Percentiles rank a stretch among this genome's conserved stretches.
Conservation (phyloP, 2,113 vertebrate genomes). For the Bathybates hornii region DNA sequence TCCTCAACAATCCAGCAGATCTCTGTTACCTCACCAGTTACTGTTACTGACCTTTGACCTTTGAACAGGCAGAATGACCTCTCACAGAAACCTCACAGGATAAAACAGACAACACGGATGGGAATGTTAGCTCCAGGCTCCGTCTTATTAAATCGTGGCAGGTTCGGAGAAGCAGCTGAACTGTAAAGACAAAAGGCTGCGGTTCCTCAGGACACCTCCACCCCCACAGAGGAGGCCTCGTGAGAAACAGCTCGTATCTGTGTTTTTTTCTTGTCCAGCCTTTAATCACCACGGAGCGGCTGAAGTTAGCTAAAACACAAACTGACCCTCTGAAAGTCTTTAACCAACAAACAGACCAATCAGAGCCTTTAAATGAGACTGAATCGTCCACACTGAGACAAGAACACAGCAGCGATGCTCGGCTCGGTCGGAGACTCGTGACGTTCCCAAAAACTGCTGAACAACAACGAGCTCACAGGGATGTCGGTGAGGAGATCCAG, state of each 20-base stretch:
- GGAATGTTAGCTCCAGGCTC: background rate
- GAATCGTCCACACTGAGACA: background rate
- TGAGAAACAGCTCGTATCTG: background rate
- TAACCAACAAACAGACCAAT: background rate
- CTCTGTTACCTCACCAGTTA: background rate
- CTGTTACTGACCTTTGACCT: background rate
- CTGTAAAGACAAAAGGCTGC: background rate
- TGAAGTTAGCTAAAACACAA: background rate
- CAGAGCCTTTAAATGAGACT: background rate
- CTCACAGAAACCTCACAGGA: background rate
- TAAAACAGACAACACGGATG: background rate
- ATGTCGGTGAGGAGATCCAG: background rate
- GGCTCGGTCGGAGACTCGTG: background rate
- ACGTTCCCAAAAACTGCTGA: background rate
- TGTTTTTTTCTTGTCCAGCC: rapidly evolving
- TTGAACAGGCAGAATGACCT: background rate
- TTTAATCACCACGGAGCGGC: background rate
- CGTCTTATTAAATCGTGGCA: rapidly evolving
- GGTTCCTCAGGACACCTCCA: background rate
- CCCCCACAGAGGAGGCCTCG: background rate
- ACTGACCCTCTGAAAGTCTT: background rate
- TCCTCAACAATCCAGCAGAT: background rate
- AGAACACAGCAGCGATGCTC: background rate
- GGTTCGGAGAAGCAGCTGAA: background rate
- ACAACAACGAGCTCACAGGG: background rate